Conservation (phyloP, 2,797 vertebrate species). For the Agapornis canus region DNA sequence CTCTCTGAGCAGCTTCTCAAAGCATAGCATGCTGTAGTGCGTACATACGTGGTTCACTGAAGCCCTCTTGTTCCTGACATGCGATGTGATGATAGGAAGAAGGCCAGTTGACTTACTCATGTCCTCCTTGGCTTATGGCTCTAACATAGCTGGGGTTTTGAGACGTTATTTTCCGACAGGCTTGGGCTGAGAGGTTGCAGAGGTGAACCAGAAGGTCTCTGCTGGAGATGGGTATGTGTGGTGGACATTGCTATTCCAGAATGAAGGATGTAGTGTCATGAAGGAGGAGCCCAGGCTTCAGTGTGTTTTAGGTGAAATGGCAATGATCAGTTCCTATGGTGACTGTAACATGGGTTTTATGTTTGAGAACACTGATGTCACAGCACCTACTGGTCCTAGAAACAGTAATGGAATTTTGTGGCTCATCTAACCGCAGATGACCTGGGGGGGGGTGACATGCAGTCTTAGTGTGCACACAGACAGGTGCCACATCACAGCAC, state of each 20-base stretch:
- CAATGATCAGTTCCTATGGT: neutral
- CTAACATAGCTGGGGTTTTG: neutral
- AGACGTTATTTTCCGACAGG: fast-evolving
- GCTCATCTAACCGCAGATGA: neutral
- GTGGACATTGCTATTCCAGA: neutral
- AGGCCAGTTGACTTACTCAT: neutral
- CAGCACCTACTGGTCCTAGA: neutral
- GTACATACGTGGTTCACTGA: fast-evolving
- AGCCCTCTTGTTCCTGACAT: neutral
- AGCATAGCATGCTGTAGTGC: neutral
- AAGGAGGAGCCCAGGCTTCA: neutral
- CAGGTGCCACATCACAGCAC: neutral
- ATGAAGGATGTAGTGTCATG: fast-evolving
- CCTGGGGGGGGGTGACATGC: neutral
- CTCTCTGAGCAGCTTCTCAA: neutral
- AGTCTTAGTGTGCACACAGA: fast-evolving
- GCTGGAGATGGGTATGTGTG: fast-evolving
- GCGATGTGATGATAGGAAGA: neutral
- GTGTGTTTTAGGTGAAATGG: neutral
- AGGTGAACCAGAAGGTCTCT: neutral
- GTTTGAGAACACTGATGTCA: neutral
- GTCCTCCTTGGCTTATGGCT: neutral
- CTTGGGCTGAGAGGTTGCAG: neutral
- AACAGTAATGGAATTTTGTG: neutral
- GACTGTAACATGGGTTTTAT: neutral